Evolutionary conservation across 2,888 invertebrate species (phyloP).

Genomic region (Tolmerus cingulatus): DNA sequence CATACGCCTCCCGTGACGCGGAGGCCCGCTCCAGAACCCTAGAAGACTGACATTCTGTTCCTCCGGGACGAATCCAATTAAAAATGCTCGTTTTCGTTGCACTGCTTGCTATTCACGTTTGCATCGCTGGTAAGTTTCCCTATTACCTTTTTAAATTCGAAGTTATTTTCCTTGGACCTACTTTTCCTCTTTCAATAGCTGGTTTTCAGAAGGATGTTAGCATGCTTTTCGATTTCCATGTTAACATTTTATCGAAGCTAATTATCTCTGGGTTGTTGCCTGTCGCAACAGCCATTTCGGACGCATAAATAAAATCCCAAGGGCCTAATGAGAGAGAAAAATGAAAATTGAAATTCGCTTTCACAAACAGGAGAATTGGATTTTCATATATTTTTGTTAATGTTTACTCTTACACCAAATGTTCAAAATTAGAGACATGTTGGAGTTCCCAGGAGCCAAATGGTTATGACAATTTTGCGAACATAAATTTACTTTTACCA

Average conservation of each 20-base stretch:
- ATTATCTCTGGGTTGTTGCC: neutral
- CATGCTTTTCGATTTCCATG: neutral
- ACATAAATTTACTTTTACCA: neutral
- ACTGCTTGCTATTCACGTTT: conserved; percentile 61
- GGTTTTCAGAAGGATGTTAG: neutral
- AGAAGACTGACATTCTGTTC: conserved; percentile 34
- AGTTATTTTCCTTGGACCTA: neutral
- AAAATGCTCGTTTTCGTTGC: conserved; percentile 61
- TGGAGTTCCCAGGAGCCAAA: neutral
- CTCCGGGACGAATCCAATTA: conserved; percentile 43
- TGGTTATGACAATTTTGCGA: neutral
- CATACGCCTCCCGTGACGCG: neutral
- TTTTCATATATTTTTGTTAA: neutral
- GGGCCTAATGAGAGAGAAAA: neutral
- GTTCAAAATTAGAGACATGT: neutral
- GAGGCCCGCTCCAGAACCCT: neutral
- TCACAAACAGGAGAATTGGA: neutral
- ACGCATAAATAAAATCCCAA: neutral
- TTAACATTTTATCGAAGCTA: neutral
- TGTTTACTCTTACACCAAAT: neutral
- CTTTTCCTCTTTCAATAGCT: neutral
- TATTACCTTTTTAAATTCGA: neutral
- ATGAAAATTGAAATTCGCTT: neutral
- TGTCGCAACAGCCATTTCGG: neutral
- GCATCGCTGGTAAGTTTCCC: conserved; percentile 62